A percentile compares a stretch with the other conserved stretches of the same genome.
Conservation (phyloP, 2,113 vertebrate genomes). For the Eira barbara region DNA sequence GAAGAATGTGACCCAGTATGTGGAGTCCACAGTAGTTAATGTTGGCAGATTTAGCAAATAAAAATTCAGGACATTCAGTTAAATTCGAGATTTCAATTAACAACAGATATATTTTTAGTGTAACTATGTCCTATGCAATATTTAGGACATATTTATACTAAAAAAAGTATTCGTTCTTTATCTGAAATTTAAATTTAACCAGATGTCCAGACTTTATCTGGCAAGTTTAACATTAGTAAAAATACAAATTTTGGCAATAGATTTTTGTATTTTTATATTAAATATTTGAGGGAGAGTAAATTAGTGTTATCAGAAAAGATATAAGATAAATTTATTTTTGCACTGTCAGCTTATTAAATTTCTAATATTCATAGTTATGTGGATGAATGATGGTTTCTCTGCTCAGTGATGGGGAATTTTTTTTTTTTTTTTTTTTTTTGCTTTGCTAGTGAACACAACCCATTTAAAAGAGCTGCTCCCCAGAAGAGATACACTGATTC, state of each 20-base stretch:
- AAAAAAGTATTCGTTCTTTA: constrained; percentile 22
- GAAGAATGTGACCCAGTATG: constrained; percentile 29
- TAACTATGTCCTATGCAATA: not conserved
- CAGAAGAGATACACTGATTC: constrained; percentile 57
- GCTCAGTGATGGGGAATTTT: not conserved
- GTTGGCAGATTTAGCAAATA: constrained; percentile 36
- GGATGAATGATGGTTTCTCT: constrained; percentile 3
- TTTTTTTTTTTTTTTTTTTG: constrained; percentile 10
- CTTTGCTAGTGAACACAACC: not conserved
- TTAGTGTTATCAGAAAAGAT: constrained; percentile 27
- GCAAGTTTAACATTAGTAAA: constrained; percentile 18
- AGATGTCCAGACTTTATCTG: not conserved
- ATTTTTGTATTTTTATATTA: constrained; percentile 11
- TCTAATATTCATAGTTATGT: not conserved
- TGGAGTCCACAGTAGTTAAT: not conserved
- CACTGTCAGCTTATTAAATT: not conserved
- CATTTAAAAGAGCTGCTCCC: constrained; percentile 46
- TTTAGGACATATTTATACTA: not conserved
- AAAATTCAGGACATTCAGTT: not conserved
- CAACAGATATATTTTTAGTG: not conserved
- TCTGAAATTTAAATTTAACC: constrained; percentile 41
- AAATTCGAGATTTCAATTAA: constrained; percentile 45
- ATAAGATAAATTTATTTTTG: constrained; percentile 19
- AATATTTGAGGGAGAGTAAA: constrained; percentile 56
- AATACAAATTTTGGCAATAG: not conserved